Percentiles rank a stretch among this genome's conserved stretches.
These are phyloP conservation scores for Ips typographus DNA, from an alignment of 1,140 invertebrate genomes.

Conservation along the genomic window DNA sequence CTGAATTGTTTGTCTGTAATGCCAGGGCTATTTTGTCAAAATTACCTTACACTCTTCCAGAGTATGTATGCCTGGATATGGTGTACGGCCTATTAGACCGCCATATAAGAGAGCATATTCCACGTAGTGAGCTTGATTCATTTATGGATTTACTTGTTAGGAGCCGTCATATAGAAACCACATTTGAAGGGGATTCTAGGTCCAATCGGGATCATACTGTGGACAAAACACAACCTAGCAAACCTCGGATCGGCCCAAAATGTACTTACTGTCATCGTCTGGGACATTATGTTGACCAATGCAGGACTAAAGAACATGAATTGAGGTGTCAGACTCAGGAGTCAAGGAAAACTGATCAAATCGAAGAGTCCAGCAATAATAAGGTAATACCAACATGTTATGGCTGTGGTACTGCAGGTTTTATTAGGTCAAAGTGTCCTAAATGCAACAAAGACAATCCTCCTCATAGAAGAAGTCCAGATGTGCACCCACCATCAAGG, in stretches of 20 bases:
- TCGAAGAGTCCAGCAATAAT: neutral
- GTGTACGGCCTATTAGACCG: slow-evolving; percentile 15
- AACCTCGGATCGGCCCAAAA: neutral
- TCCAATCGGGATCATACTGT: neutral
- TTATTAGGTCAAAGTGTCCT: slow-evolving; percentile 15
- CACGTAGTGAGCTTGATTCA: slow-evolving; percentile 9
- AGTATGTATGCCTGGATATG: slow-evolving; percentile 16
- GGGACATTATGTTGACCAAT: slow-evolving; percentile 11
- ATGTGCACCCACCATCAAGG: neutral
- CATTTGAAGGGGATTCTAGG: neutral
- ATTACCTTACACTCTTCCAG: neutral
- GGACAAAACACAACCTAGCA: neutral
- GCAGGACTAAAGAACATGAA: neutral
- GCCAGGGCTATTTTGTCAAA: slow-evolving; percentile 15
- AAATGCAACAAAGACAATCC: slow-evolving; percentile 4
- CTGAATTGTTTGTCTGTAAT: slow-evolving; percentile 32
- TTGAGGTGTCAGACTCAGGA: neutral
- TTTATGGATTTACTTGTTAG: slow-evolving; percentile 6
- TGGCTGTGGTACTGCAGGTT: no score
- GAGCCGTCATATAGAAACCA: slow-evolving; percentile 7
- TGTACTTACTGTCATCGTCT: slow-evolving; percentile 5
- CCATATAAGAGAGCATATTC: slow-evolving; percentile 9
- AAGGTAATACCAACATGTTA: slow-evolving; percentile 5
- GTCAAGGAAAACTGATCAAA: neutral
- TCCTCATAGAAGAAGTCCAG: neutral